Evolutionary conservation across 2,888 invertebrate genomes (phyloP), one percentile per base, ranked within the genome.

Genomic region (Trissonchulus latispiculum): DNA sequence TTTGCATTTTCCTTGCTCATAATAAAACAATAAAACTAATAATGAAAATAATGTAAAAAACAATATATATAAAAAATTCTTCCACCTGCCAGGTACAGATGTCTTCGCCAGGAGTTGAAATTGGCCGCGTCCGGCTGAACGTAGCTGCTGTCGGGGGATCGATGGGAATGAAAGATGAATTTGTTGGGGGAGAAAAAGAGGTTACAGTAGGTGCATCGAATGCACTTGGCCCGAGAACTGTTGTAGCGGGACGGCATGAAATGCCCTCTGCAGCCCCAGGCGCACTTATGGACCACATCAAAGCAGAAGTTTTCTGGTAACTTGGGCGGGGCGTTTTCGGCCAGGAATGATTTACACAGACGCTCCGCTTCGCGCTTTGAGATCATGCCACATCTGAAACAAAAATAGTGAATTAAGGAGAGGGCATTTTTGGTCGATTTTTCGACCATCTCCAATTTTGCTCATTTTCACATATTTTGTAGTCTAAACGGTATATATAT

Each of bases 131-230:
- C 95, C 1, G 96, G 96, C 81, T 96, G 95, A 3, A 93, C 89
- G 85, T 94, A 96, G 81, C 92, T 81, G 79, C 93, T 91, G 8
- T 89, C 89, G 0, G 92, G 90, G 8, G 91, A 88, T 1, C 91
- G 90, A 83, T 96, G 96, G 0, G 95, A 96, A 83, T 97, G 96
- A 84, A 97, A 96, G 80, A 97, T 96, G 86, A 97, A 97, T 84
- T 97, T 97, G 85, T 97, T 97, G 2, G 96, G 96, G 0, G 95
- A 96, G 85, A 95, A 96, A 85, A 93, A 96, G 66, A 95, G 85
- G n/a, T 92, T 92, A 81, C 96, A 97, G 82, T 90, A 90, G 23
- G 89, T 87, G 85, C 96, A 97, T 83, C 94, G 93, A 80, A 97
- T 95, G 86, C 96, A 97, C 84, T 97, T 97, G 0, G 96, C 96